A percentile compares a stretch with the other conserved stretches of the same genome.
Evolutionary conservation across 1,140 invertebrate genomes (phyloP).

Genomic region (Drosophila sechellia): DNA sequence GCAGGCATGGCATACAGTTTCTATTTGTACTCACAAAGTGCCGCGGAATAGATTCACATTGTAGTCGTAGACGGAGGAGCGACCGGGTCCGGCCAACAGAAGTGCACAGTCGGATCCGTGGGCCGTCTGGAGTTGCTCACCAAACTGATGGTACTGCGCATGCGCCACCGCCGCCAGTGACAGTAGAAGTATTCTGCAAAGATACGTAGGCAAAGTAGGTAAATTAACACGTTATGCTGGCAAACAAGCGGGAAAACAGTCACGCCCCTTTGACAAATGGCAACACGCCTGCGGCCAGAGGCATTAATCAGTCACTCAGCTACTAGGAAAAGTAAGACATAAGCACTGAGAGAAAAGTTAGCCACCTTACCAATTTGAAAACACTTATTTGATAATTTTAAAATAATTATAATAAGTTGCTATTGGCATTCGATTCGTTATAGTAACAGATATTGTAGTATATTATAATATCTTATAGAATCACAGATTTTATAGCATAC

Average conservation of each 20-base stretch:
- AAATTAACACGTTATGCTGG: constrained; percentile 36
- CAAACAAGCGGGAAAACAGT: constrained; percentile 12
- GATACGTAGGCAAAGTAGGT: constrained; percentile 17
- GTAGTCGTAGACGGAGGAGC: constrained; percentile 92
- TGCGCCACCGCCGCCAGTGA: constrained; percentile 27
- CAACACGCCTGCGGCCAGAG: constrained; percentile 45
- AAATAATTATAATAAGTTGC: no score
- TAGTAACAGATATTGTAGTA: no score
- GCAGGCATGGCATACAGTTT: constrained; percentile 18
- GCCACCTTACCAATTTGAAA: no score
- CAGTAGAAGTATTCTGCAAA: constrained; percentile 76
- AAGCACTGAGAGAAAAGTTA: neutral
- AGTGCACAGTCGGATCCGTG: constrained; percentile 89
- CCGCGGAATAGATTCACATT: constrained; percentile 91
- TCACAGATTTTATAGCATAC: neutral
- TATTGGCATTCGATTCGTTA: no score
- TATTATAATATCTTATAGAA: no score
- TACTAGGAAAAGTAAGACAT: neutral
- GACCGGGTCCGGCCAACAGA: constrained; percentile 89
- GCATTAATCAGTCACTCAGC: constrained; percentile 43
- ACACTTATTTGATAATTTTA: no score
- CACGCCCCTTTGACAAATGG: constrained; percentile 51
- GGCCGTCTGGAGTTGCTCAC: constrained; percentile 70
- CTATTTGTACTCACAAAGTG: constrained; percentile 87
- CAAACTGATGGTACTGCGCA: constrained; percentile 79